Percentiles rank a stretch among this genome's conserved stretches.
These are phyloP conservation scores for Caenorhabditis tropicalis DNA, from an alignment of 1,140 invertebrate genomes.

Conservation along the genomic window DNA sequence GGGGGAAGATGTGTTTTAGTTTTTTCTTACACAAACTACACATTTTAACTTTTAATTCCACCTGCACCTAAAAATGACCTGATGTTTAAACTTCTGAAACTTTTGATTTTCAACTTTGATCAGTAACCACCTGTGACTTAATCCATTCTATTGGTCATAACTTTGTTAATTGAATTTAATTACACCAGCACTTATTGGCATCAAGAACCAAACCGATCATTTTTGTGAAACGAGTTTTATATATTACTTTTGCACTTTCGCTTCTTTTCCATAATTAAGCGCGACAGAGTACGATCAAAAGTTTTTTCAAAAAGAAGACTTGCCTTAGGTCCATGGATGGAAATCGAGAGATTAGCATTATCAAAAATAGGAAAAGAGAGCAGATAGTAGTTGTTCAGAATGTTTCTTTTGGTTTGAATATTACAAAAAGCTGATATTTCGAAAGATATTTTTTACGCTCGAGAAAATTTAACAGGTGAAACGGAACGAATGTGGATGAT, in stretches of 20 bases:
- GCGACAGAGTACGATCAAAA: neutral
- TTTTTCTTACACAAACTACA: neutral
- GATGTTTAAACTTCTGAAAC: too few relatives aligned
- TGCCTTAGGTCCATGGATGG: constrained; percentile 17
- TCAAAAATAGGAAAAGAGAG: neutral
- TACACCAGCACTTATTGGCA: neutral
- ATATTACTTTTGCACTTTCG: neutral
- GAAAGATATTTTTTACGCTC: too few relatives aligned
- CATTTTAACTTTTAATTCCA: too few relatives aligned
- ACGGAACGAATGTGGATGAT: neutral
- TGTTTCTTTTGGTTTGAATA: neutral
- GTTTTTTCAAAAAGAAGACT: neutral
- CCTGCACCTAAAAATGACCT: too few relatives aligned
- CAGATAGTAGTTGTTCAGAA: neutral
- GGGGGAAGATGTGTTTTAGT: neutral
- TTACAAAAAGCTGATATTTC: too few relatives aligned
- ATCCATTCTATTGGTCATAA: neutral
- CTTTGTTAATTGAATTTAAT: neutral
- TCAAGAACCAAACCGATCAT: neutral
- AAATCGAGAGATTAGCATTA: constrained; percentile 27
- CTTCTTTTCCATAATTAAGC: neutral
- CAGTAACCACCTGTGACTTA: neutral
- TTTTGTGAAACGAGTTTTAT: neutral
- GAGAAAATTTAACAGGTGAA: neutral
- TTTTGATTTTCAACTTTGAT: neutral